These are phyloP conservation scores for Corynorhinus townsendii DNA, from an alignment of 2,113 vertebrate species.

Conservation along the genomic window DNA sequence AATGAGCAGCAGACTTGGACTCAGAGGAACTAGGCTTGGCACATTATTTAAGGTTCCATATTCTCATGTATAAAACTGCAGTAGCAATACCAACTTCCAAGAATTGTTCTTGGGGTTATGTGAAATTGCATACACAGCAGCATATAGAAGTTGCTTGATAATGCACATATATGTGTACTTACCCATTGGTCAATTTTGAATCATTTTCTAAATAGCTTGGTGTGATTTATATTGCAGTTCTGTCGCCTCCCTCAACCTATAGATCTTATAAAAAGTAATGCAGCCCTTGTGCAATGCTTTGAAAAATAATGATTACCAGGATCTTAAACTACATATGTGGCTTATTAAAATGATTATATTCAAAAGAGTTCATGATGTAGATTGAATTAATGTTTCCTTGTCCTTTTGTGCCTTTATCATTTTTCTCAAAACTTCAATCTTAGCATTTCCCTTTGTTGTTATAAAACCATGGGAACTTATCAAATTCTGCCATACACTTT, in stretches of 20 bases:
- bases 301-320: not conserved
- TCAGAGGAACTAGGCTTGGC: not conserved
- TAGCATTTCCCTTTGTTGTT: slow-evolving; percentile 55
- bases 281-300: not conserved
- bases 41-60: not conserved
- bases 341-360: slow-evolving; percentile 21
- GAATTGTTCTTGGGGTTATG: not conserved
- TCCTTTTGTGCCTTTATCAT: slow-evolving; percentile 10
- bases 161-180: not conserved
- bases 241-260: not conserved
- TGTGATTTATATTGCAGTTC: not conserved
- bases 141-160: not conserved
- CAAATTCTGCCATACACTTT: slow-evolving; percentile 36
- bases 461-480: slow-evolving; percentile 45
- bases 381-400: slow-evolving; percentile 39
- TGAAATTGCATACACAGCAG: not conserved
- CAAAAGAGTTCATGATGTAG: not conserved
- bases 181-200: not conserved
- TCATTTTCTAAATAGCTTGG: not conserved
- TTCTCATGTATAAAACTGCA: not conserved
- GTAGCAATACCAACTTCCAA: not conserved
- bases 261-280: slow-evolving; percentile 28
- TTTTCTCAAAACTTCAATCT: slow-evolving; percentile 53
- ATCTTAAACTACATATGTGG: not conserved
- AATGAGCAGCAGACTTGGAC: not conserved